Evolutionary conservation across 2,797 vertebrate species (phyloP).

Genomic region (Crax fasciolata): DNA sequence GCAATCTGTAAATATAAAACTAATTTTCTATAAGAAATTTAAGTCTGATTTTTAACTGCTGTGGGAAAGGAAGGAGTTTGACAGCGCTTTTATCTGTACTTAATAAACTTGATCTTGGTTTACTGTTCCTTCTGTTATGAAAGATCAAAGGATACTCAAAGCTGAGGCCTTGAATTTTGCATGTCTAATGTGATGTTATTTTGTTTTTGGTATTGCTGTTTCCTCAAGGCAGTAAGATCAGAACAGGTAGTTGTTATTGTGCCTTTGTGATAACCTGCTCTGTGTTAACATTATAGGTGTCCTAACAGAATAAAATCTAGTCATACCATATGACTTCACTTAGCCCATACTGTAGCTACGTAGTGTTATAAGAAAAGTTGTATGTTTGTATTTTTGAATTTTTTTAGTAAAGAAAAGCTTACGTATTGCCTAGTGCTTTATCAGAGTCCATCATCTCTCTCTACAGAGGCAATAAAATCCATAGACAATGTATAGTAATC

Average conservation of each 20-base stretch:
- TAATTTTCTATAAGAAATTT: background rate
- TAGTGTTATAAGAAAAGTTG: background rate
- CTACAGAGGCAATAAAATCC: background rate
- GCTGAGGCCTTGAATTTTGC: slow-evolving; percentile 15
- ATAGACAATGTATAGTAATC: background rate
- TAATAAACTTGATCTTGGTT: slow-evolving; percentile 55
- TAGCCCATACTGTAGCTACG: background rate
- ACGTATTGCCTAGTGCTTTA: background rate
- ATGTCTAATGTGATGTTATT: slow-evolving; percentile 40
- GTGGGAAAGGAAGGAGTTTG: slow-evolving; percentile 37
- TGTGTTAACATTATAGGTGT: background rate
- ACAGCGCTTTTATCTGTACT: slow-evolving; percentile 63
- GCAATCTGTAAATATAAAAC: background rate
- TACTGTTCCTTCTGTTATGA: slow-evolving; percentile 52
- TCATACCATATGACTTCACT: background rate
- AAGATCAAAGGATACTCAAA: slow-evolving; percentile 55
- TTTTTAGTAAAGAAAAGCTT: background rate
- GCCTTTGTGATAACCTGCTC: background rate
- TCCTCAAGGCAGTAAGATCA: slow-evolving; percentile 1
- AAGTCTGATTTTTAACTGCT: slow-evolving; percentile 26
- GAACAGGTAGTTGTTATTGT: slow-evolving; percentile 12
- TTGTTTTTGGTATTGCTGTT: background rate
- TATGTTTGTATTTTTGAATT: background rate
- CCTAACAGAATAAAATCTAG: background rate
- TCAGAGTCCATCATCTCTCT: background rate